Evolutionary conservation across 2,888 invertebrate genomes (phyloP), one percentile per base, ranked within the genome.

Genomic region (Congeria kusceri): DNA sequence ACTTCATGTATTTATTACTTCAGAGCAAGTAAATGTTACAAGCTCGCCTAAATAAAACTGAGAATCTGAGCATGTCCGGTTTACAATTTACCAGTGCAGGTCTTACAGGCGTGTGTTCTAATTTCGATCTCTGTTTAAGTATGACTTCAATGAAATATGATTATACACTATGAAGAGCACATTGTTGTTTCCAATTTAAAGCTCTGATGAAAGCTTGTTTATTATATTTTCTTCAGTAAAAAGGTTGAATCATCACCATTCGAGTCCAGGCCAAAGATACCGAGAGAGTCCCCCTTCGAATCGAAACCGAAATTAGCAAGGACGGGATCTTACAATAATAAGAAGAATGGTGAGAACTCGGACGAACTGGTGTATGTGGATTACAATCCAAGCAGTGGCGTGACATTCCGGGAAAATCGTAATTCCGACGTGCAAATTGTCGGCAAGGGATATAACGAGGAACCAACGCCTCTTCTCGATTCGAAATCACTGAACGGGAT

Each of bases 381-480:
- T 80, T 92, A 87, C 84, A 91, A 88, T 71, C 92, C 91, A 13
- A 66, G 77, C 29, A 91, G 91, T 81, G 92, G 92, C 5, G 92
- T 91, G 18, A 92, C 92, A 23, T 92, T 92, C 85, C 82, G 90
- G n/a, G 90, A 90, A 80, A 92, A 92, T 77, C 86, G 79, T 64
- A 91, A 84, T 67, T 89, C 91, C 0, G 91, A 92, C 72, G 92
- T 92, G 27, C 88, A 90, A 72, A 89, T 92, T 23, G 91, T 92
- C n/a, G 92, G 92, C 4, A 87, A 84, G 62, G 92, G 92, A 65
- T 92, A 92, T 79, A 88, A 77, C 28, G 92, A 92, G 29, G 92
- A 92, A 53, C 53, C 69, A 20, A 72, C 84, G 7, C 66, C 82
- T 13, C 7, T 53, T 20, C 53, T 72, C 46, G 81, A 81, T 73